Conservation (phyloP, 2,888 invertebrate species). For the Crossocerus cetratus region DNA sequence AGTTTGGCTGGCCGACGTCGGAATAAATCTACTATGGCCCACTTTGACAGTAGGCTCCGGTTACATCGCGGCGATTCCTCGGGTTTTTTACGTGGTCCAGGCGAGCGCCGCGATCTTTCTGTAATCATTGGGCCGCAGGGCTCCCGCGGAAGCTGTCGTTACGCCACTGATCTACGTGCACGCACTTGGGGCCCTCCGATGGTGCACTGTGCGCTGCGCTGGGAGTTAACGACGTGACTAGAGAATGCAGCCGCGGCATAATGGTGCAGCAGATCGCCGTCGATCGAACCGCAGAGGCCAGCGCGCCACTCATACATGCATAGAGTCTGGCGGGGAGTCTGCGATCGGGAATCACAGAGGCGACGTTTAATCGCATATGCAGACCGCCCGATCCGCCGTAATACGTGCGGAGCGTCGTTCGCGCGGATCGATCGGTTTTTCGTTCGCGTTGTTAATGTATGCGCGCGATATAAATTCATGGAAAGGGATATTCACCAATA, state of each 20-base stretch:
- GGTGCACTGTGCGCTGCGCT: not conserved
- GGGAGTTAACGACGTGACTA: constrained; percentile 22
- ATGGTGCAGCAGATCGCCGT: constrained; percentile 40
- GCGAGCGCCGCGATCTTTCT: not conserved
- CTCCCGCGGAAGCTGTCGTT: constrained; percentile 34
- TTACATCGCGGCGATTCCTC: not conserved
- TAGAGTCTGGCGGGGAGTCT: not conserved
- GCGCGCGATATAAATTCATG: constrained; percentile 13
- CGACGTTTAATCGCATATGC: not conserved
- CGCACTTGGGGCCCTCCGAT: constrained; percentile 6
- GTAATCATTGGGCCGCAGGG: not conserved
- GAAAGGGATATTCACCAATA: constrained; percentile 23
- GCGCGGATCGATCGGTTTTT: not conserved
- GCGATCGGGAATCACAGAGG: constrained; percentile 29
- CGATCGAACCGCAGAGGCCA: constrained; percentile 15
- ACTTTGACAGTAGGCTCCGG: constrained; percentile 6
- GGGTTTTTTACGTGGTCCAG: constrained; percentile 27
- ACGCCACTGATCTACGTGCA: constrained; percentile 36
- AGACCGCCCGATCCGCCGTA: not conserved
- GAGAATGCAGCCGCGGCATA: constrained; percentile 26
- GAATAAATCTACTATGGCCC: not conserved
- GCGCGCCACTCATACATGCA: constrained; percentile 7
- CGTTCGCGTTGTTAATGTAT: not conserved
- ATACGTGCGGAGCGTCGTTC: not conserved
- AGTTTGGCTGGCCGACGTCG: not conserved